Evolutionary conservation across 2,888 invertebrate species (phyloP).

Genomic region (Tuberolachnus salignus): DNA sequence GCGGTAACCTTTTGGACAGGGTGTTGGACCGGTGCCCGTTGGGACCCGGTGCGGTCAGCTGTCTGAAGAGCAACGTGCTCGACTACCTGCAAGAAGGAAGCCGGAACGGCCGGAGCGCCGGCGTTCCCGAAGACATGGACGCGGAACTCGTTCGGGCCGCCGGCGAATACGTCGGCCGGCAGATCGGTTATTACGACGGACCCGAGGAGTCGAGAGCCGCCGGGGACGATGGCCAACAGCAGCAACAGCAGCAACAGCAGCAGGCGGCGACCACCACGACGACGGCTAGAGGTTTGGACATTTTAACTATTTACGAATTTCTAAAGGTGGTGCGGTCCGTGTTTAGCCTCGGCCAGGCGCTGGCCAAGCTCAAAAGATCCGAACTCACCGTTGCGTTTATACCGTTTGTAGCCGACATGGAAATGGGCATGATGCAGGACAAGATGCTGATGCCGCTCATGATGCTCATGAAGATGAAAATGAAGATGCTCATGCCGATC

Average conservation of each 20-base stretch:
- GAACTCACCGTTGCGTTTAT: slow-evolving; percentile 45
- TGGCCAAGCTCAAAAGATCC: slow-evolving; percentile 27
- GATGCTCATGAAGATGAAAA: slow-evolving; percentile 79
- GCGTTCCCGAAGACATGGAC: slow-evolving; percentile 48
- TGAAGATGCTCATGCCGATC: slow-evolving; percentile 84
- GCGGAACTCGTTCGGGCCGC: slow-evolving; percentile 21
- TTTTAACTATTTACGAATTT: slow-evolving; percentile 23
- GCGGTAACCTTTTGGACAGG: slow-evolving; percentile 67
- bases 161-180: slow-evolving; percentile 6
- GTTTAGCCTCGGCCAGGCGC: slow-evolving; percentile 5
- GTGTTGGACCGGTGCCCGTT: slow-evolving; percentile 70
- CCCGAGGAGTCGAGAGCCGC: background rate
- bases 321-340: slow-evolving; percentile 17
- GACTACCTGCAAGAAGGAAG: slow-evolving; percentile 71
- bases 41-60: slow-evolving; percentile 40
- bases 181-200: background rate
- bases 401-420: slow-evolving; percentile 69
- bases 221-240: slow-evolving; percentile 57
- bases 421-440: slow-evolving; percentile 71
- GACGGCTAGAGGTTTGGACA: slow-evolving; percentile 52
- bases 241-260: slow-evolving; percentile 60
- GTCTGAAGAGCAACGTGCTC: slow-evolving; percentile 69
- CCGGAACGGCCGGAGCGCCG: slow-evolving; percentile 60
- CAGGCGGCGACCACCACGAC: slow-evolving; percentile 32
- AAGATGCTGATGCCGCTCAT: slow-evolving; percentile 80